Base-by-base conservation (phyloP, 2,113 vertebrate species). In the Corvus hawaiiensis region DNA sequence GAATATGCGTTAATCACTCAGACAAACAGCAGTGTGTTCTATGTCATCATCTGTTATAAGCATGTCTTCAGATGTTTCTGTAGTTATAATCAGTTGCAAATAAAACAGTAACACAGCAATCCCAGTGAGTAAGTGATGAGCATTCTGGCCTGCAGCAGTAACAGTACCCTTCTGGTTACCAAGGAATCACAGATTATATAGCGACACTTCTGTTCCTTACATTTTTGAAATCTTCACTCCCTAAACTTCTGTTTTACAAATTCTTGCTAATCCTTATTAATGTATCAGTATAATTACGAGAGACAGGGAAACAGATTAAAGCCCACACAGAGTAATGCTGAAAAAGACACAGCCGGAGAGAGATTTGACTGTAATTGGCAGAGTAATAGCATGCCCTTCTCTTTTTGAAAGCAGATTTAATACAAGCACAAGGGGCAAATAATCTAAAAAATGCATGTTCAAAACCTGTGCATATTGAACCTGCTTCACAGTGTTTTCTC, bases 61-160 rank as follows among this genome's bases (percentile, higher is more conserved):
- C 61, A 87, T 0, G 0, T 62, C 77, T 94, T 93, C 91, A 87
- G 69, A 64, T 62, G 37, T 52, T 68, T 46, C 26, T 79, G 82
- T 85, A 62, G 83, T 94, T 94, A 67, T 67, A 88, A 91, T 81
- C 51, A 93, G 83, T 92, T 76, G 52, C 88, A 89, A 93, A 82
- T 79, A 78, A 52, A 59, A 73, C 27, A 71, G 81, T 89, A 78
- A 92, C 76, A 49, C 3, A 49, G 44, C 89, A 89, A 79, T 76
- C 66, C 81, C 51, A 69, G 61, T 37, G 74, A 84, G 22, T 85
- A 84, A 94, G 81, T 49, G 22, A 61, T 84, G 43, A 94, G n/a
- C 68, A 37, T 73, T 91, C 77, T 94, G 64, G 66, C 84, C 75
- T 82, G 74, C n/a, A 95, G 91, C 84, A 93, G 63, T 86, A 90